These are phyloP conservation scores for Caiman crocodilus DNA, from an alignment of 2,797 vertebrate genomes.

Conservation along the genomic window DNA sequence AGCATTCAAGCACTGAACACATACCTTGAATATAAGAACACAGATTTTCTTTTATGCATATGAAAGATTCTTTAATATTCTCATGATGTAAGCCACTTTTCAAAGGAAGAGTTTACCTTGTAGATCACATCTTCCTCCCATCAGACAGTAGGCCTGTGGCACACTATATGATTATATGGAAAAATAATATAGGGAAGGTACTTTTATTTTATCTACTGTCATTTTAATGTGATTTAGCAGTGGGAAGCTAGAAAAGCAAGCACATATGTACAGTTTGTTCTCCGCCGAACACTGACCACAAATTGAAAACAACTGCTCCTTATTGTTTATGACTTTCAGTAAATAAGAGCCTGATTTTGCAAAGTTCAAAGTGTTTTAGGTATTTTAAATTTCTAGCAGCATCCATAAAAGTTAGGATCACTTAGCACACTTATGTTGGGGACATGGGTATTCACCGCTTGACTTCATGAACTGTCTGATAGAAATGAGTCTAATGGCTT, in stretches of 20 bases:
- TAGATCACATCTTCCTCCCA: not conserved
- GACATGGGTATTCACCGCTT: not conserved
- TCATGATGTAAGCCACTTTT: not conserved
- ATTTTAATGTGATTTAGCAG: not conserved
- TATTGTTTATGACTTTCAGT: not conserved
- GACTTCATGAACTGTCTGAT: no score
- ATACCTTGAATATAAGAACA: not conserved
- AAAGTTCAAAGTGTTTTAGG: not conserved
- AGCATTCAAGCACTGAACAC: not conserved
- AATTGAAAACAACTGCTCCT: constrained; percentile 4
- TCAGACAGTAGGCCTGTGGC: not conserved
- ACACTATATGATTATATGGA: not conserved
- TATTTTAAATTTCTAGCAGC: fast-evolving
- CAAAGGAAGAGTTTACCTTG: not conserved
- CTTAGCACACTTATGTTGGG: not conserved
- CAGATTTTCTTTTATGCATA: not conserved
- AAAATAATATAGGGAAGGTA: not conserved
- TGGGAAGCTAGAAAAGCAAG: constrained; percentile 15
- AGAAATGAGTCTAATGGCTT: not conserved
- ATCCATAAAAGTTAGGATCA: not conserved
- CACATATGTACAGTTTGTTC: not conserved
- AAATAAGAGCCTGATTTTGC: not conserved
- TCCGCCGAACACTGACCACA: constrained; percentile 20
- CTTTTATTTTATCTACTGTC: not conserved
- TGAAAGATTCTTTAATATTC: not conserved